Base-by-base conservation (phyloP, 1,140 invertebrate species). In the Drosophila pruinosa region DNA sequence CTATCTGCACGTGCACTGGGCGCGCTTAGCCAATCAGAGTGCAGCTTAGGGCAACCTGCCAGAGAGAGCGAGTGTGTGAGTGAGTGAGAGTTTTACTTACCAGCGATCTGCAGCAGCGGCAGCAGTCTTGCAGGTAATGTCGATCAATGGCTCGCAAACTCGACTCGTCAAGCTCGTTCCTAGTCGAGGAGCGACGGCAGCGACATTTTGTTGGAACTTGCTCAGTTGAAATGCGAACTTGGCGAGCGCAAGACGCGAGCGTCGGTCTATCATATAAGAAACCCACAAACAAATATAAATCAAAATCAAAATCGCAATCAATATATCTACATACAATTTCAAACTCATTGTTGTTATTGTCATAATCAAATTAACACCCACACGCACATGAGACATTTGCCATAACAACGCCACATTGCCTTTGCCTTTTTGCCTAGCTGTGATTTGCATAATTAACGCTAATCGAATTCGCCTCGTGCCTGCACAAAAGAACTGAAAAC, bases 321-420 rank as follows among this genome's bases (percentile, higher is more conserved):
- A n/a, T 7, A 43, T n/a, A 50, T 50, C 12, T 15, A 48, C 15
- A 26, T 14, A 22, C 41, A 45, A 58, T 53, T 74, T 34, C 14
- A 64, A 62, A 31, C 36, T 26, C 24, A 48, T 36, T 50, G 54
- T 50, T 56, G 58, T 67, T 63, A 28, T 48, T 67, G 53, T 56
- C 75, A 68, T 85, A 89, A 89, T 89, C 64, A 64, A 89, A 89
- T 89, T 89, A 89, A 89, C 85, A 89, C 85, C 85, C 86, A 81
- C 85, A 72, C 77, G 70, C 72, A 69, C 58, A 67, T 88, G 64
- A 59, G 64, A 77, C 64, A 53, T 68, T 67, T 72, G 62, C 54
- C 62, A 67, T 54, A 65, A 58, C 57, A 39, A 62, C 47, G 57
- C 65, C 45, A 71, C 26, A 57, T 61, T 50, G 47, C 24, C 24